Percentiles rank a stretch among this genome's conserved stretches.
Evolutionary conservation across 2,888 invertebrate species (phyloP).

Genomic region (Spisula subtruncata): DNA sequence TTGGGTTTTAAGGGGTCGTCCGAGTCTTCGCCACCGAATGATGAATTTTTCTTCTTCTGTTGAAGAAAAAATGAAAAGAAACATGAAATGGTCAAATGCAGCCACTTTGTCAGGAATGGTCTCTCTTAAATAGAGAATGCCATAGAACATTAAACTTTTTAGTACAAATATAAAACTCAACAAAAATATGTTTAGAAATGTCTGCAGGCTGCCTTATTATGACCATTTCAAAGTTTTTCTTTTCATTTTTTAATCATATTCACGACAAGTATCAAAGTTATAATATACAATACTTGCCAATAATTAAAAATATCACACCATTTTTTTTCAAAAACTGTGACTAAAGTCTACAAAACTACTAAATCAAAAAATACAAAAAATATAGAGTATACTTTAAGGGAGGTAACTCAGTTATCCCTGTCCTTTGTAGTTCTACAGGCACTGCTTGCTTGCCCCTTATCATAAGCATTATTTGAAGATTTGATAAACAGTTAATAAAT

Average conservation of each 20-base stretch:
- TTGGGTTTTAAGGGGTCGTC: conserved; percentile 45
- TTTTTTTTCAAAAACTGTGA: neutral
- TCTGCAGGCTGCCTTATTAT: conserved; percentile 39
- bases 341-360: neutral
- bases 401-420: neutral
- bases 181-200: conserved; percentile 26
- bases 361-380: neutral
- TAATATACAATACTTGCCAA: neutral
- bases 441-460: neutral
- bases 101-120: neutral
- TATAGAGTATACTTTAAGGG: neutral
- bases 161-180: neutral
- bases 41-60: conserved; percentile 43
- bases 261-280: neutral
- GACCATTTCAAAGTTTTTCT: conserved; percentile 32
- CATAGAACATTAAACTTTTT: conserved; percentile 11
- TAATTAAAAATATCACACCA: neutral
- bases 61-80: conserved; percentile 54
- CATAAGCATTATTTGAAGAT: neutral
- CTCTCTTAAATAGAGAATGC: neutral
- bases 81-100: conserved; percentile 46
- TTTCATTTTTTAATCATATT: conserved; percentile 11
- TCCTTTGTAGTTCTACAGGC: neutral
- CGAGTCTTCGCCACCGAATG: conserved; percentile 30
- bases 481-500: neutral